phyloP scores from a whole-genome alignment of 2,113 vertebrate genomes.

The Theristicus caerulescens region DNA sequence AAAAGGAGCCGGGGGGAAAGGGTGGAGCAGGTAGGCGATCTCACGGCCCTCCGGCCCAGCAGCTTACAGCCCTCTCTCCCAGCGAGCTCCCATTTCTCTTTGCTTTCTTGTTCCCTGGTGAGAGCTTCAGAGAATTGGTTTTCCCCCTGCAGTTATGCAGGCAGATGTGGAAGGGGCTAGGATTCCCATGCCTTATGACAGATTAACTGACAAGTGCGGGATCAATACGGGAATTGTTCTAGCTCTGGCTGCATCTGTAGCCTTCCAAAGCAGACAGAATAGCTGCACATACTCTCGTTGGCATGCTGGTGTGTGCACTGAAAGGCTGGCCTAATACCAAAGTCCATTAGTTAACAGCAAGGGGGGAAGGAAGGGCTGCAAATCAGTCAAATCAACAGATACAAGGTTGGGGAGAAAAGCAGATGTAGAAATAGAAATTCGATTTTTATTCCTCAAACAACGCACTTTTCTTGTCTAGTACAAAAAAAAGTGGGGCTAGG shows the following conservation, averaged over 20 bases:
- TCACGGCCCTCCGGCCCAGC: not conserved
- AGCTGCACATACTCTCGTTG: slow-evolving; percentile 33
- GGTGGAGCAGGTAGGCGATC: slow-evolving; percentile 38
- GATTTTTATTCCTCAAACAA: slow-evolving; percentile 9
- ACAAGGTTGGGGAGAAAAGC: slow-evolving; percentile 25
- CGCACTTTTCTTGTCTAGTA: not conserved
- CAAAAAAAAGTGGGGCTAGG: not conserved
- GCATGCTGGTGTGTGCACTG: slow-evolving; percentile 33
- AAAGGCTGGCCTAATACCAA: slow-evolving; percentile 50
- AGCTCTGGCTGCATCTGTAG: slow-evolving; percentile 44
- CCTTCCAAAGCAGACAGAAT: slow-evolving; percentile 52
- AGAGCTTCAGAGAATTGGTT: slow-evolving; percentile 65
- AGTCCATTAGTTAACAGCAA: slow-evolving; percentile 50
- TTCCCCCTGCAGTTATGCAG: slow-evolving; percentile 63
- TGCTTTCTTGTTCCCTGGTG: slow-evolving; percentile 52
- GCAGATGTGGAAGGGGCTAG: slow-evolving; percentile 74
- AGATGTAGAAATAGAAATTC: slow-evolving; percentile 4
- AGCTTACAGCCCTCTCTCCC: slow-evolving; percentile 13
- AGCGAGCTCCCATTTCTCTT: slow-evolving; percentile 51
- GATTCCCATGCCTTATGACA: slow-evolving; percentile 73
- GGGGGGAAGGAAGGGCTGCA: slow-evolving; percentile 3
- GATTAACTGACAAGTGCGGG: slow-evolving; percentile 62
- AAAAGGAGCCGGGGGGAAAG: slow-evolving; percentile 50
- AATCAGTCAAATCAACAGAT: slow-evolving; percentile 49
- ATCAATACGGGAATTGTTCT: slow-evolving; percentile 71